phyloP scores from a whole-genome alignment of 2,888 invertebrate genomes.

The Lissocephala sabroskyi region DNA sequence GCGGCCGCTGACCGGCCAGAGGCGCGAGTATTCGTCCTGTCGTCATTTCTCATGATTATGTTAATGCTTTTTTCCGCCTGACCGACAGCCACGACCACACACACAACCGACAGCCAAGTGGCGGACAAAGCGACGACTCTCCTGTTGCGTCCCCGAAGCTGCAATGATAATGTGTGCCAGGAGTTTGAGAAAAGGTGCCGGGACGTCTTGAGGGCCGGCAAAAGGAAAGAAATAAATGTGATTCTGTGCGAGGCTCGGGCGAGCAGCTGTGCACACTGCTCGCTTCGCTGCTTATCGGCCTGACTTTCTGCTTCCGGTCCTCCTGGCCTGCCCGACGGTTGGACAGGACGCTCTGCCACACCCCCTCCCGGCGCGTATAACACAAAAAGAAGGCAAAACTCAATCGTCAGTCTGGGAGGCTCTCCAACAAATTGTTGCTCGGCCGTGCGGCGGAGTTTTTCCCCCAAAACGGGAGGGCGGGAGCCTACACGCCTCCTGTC shows the following conservation, averaged over 20 bases:
- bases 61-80: conserved; percentile 35
- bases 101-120: conserved; percentile 1
- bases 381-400: conserved; percentile 24
- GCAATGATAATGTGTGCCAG: conserved; percentile 29
- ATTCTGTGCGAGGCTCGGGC: background rate
- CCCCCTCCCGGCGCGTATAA: conserved; percentile 11
- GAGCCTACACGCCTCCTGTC: too few relatives aligned
- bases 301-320: conserved; percentile 58
- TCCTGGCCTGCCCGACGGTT: conserved; percentile 9
- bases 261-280: background rate
- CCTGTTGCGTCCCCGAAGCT: conserved; percentile 15
- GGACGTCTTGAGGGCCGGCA: background rate
- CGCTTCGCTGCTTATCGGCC: conserved; percentile 43
- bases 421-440: conserved; percentile 60
- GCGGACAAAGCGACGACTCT: conserved; percentile 10
- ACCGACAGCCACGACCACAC: background rate
- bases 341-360: background rate
- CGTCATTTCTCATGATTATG: conserved; percentile 54
- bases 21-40: too few relatives aligned
- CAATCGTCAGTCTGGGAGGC: too few relatives aligned
- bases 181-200: conserved; percentile 24
- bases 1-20: too few relatives aligned
- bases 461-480: too few relatives aligned
- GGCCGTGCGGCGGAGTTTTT: conserved; percentile 23
- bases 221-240: too few relatives aligned